Evolutionary conservation across 2,888 invertebrate species (phyloP).

Genomic region (Leucoma salicis): DNA sequence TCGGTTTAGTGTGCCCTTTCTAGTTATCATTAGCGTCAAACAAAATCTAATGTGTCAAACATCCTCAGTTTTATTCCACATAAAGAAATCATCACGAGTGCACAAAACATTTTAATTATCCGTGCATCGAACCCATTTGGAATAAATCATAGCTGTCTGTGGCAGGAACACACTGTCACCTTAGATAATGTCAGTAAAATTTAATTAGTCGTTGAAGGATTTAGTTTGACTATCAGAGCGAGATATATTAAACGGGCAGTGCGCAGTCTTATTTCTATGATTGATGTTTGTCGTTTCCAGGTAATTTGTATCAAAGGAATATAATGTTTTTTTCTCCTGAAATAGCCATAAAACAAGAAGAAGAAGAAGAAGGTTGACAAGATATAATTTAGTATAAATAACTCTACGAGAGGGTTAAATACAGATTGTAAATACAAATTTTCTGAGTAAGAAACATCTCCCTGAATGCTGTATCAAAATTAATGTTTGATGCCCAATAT

Average conservation of each 20-base stretch:
- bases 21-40: not conserved
- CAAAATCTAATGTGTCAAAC: not conserved
- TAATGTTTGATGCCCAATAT: too few relatives aligned
- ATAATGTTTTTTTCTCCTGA: too few relatives aligned
- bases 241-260: constrained; percentile 16
- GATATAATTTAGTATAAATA: too few relatives aligned
- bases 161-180: constrained; percentile 33
- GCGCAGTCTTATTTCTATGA: constrained; percentile 15
- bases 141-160: constrained; percentile 46
- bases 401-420: too few relatives aligned
- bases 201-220: constrained; percentile 41
- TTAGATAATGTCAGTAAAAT: constrained; percentile 29
- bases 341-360: too few relatives aligned
- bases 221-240: constrained; percentile 23
- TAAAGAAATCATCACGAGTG: not conserved
- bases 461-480: too few relatives aligned
- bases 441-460: too few relatives aligned
- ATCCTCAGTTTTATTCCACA: not conserved
- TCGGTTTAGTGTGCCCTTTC: not conserved
- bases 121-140: constrained; percentile 19
- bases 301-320: constrained; percentile 5
- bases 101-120: constrained; percentile 15
- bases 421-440: too few relatives aligned
- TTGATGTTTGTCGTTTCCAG: constrained; percentile 16
- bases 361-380: too few relatives aligned